Evolutionary conservation across 2,888 invertebrate genomes (phyloP).

Genomic region (Trissolcus japonicus): DNA sequence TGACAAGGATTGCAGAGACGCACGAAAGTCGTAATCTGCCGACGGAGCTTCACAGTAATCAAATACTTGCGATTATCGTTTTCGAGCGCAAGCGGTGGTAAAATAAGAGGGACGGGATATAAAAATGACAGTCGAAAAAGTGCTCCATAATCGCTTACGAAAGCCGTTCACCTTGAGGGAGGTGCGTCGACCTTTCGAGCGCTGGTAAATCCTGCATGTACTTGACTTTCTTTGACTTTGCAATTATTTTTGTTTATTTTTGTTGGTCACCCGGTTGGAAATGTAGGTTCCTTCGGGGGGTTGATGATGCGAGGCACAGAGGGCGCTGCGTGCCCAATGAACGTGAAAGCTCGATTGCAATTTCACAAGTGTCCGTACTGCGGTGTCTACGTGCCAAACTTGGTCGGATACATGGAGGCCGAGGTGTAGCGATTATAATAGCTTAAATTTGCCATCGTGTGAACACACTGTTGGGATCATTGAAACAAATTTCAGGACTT

Average conservation of each 20-base stretch:
- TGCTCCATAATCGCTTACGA: conserved; percentile 64
- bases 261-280: conserved; percentile 57
- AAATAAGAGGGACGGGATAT: conserved; percentile 28
- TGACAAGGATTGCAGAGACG: not conserved
- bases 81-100: conserved; percentile 3
- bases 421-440: conserved; percentile 40
- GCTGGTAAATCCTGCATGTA: conserved; percentile 58
- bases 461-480: not conserved
- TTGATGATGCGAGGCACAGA: conserved; percentile 21
- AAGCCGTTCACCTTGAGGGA: conserved; percentile 71
- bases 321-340: conserved; percentile 20
- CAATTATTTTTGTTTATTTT: conserved; percentile 54
- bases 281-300: conserved; percentile 9
- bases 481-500: too few relatives aligned
- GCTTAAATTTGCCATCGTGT: conserved; percentile 14
- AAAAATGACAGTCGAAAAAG: conserved; percentile 62
- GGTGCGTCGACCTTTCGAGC: conserved; percentile 66
- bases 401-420: conserved; percentile 62
- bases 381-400: conserved; percentile 64
- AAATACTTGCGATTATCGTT: conserved; percentile 25
- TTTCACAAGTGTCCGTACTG: too few relatives aligned
- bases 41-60: conserved; percentile 14
- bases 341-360: not conserved
- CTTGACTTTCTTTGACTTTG: conserved; percentile 55
- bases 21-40: not conserved